Base-by-base conservation (phyloP, 2,888 invertebrate species). In the Masnerella sp. region DNA sequence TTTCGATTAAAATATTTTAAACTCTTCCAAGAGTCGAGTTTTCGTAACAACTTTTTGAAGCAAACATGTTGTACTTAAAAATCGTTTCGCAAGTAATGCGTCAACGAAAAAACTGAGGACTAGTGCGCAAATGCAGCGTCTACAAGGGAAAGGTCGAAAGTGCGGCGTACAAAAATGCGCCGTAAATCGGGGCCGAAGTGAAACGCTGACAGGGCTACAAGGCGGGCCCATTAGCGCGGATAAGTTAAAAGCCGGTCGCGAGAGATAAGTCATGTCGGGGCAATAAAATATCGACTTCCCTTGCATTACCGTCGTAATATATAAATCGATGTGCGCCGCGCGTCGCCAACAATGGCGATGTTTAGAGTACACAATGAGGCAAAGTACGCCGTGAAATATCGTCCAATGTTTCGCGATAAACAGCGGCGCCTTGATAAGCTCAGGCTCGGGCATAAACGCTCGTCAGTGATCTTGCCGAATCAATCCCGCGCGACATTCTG, bases 261-360 rank as follows among this genome's bases (percentile, higher is more conserved):
- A 43, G 54, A 65, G 59, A 72, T 65, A 72, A 65, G 51, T 72
- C 52, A 65, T 68, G 71, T 67, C 54, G 62, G 38, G 56, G 74
- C 77, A 78, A 79, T 78, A 75, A 77, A 79, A 77, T 72, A 77
- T 75, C 68, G 69, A 49, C 36, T 56, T 68, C 58, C 36, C 36
- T 58, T 67, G 51, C 36, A 43, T 67, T 36, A 28, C 20, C 32
- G 5, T 18, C 38, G 36, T 58, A 51, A 67, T 67, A 58, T 51
- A 67, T 51, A 67, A 51, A 58, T 58, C 34, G 54, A 54, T 65
- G 54, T 54, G 18, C 34, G 12, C 5, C 20, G 28, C 11, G 9
- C 28, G 42, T 15, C 17, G 43, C 34, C 17, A 32, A 56, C 28
- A 25, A 47, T 40, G 38, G 9, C 22, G 14, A 17, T 56, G 22